Base-by-base conservation (phyloP, 2,888 invertebrate species). In the Cheilosia vulpina region DNA sequence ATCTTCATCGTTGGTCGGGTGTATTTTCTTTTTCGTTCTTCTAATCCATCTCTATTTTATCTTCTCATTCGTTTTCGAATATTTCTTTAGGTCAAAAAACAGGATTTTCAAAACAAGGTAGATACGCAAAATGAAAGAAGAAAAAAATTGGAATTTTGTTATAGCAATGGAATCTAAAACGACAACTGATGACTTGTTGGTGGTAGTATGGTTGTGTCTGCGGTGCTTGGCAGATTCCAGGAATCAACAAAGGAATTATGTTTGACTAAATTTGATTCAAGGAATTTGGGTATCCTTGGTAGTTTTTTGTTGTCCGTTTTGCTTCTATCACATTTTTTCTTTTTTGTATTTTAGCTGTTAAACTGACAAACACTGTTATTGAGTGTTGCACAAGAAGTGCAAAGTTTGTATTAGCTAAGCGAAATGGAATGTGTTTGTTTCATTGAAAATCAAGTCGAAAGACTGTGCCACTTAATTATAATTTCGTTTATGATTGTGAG, bases 31-130 rank as follows among this genome's bases (percentile, higher is more conserved):
- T 5, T 57, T 58, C 15, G 34, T 73, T 60, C 55, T 72, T 82
- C 82, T 87, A 82, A 82, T 82, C 58, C 87, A 73, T 82, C 73
- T 73, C 68, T 83, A 79, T 75, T 62, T 66, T 52, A 55, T 57
- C 66, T 66, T 17, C 38, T 77, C 63, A 3, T 78, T 87, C 87
- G 63, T 82, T 78, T 87, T 87, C 87, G 65, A 77, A 87, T 73
- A 82, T 87, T 87, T 87, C 87, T 87, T 81, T 87, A 82, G 87
- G 87, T 87, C 87, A 87, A 87, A 87, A 87, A 87, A 87, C 87
- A 87, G 87, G 87, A 82, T 87, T 82, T 73, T 65, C 80, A 75
- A 80, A 79, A 71, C 57, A 66, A 60, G 63, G 53, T 27, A 13
- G n/a, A 43, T 47, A 53, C 65, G 66, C 58, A 57, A 68, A 66